Evolutionary conservation across 2,888 invertebrate species (phyloP), one percentile per base, ranked within the genome.

Genomic region (Scaptomyza parva): DNA sequence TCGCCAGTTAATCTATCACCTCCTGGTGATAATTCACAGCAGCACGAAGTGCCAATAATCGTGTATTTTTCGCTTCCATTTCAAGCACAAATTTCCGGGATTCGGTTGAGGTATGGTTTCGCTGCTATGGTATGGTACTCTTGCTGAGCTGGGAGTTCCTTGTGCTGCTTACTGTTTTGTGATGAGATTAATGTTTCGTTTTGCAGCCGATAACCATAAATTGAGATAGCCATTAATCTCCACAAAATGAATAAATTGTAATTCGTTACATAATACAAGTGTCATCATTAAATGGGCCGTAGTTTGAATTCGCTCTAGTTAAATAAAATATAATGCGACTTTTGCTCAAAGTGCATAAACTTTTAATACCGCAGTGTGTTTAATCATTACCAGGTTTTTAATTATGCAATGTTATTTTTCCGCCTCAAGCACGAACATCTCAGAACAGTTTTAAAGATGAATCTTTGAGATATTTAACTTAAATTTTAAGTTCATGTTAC

Each of bases 71-170:
- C 86, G 94, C 92, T 3, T 33, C 22, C 95, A 98, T 96, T 1
- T 94, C 92, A 88, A 94, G 92, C 0, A 96, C 95, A 91, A 98
- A 98, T 7, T 93, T 92, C 1, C 95, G 91, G 0, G 97, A 96
- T 89, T 97, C 97, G 3, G 92, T 91, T 2, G 97, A 96, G 81
- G 94, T 76, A 99, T 98, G 0, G 97, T 97, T 92, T 99, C 99
- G 0, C 98, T 99, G 62, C 99, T 95, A 94, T 9, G 93, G 92
- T 90, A 95, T 98, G 92, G 96, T 95, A 96, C 92, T 99, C 99
- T 90, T 98, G 98, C 84, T 97, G 97, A 0, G 97, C 96, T 20
- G 95, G 96, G 7, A 97, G 94, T 51, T 93, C 92, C 61, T 93
- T 92, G 88, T 97, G 95, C 28, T 96, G 82, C 80, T 95, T 94